Percentiles rank a stretch among this genome's conserved stretches.
Evolutionary conservation across 2,113 vertebrate genomes (phyloP).

Genomic region (Cottus gobio): DNA sequence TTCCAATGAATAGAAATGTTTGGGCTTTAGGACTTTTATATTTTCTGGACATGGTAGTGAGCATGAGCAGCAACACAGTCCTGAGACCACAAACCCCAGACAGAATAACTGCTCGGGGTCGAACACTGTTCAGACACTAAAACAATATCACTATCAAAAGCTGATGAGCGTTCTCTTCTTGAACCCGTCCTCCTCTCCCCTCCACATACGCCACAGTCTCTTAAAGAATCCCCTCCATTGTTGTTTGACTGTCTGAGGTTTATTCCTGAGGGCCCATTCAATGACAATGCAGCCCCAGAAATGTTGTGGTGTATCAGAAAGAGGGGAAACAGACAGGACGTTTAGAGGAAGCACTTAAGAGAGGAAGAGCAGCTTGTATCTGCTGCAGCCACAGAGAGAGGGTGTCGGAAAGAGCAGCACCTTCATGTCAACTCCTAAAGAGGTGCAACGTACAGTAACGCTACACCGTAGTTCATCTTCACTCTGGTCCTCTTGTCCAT

Average conservation of each 20-base stretch:
- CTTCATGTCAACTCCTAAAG: slow-evolving; percentile 16
- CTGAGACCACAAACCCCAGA: slow-evolving; percentile 28
- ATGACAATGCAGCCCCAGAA: slow-evolving; percentile 69
- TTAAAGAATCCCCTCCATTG: slow-evolving; percentile 46
- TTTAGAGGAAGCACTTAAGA: slow-evolving; percentile 49
- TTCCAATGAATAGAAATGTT: background rate
- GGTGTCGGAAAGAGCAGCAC: slow-evolving; percentile 24
- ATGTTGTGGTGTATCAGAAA: slow-evolving; percentile 55
- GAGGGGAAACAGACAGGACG: slow-evolving; percentile 24
- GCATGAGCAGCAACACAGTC: slow-evolving; percentile 1
- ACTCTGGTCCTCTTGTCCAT: background rate
- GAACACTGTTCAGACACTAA: background rate
- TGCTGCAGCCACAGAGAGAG: slow-evolving; percentile 8
- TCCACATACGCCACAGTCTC: slow-evolving; percentile 28
- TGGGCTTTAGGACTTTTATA: background rate
- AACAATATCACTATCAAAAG: slow-evolving; percentile 13
- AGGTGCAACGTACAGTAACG: slow-evolving; percentile 23
- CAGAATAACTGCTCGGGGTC: slow-evolving; percentile 26
- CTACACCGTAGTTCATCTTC: slow-evolving; percentile 2
- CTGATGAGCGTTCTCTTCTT: slow-evolving; percentile 25
- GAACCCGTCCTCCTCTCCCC: slow-evolving; percentile 33
- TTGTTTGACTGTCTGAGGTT: slow-evolving; percentile 61
- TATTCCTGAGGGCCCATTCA: slow-evolving; percentile 54
- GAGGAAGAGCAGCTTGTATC: slow-evolving; percentile 30
- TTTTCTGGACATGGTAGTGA: background rate